Evolutionary conservation across 2,797 vertebrate genomes (phyloP).

Genomic region (Malacoctenus gilli): DNA sequence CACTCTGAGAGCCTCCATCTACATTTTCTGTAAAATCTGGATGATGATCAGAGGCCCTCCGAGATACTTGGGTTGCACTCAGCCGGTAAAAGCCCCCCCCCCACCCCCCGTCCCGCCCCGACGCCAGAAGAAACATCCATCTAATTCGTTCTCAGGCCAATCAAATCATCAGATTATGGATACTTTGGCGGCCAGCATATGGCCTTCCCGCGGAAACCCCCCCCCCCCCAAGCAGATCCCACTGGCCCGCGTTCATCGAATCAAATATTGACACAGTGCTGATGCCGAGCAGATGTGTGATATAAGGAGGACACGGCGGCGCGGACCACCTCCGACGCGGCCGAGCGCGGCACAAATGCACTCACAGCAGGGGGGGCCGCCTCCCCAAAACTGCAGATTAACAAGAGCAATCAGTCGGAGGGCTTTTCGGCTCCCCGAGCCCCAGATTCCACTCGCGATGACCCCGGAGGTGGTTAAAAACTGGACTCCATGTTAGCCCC

Average conservation of each 20-base stretch:
- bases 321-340: constrained; percentile 61
- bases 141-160: constrained; percentile 46
- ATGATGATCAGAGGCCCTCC: constrained; percentile 18
- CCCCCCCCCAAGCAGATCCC: constrained; percentile 26
- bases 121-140: constrained; percentile 52
- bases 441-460: constrained; percentile 46
- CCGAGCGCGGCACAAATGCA: constrained; percentile 38
- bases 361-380: constrained; percentile 59
- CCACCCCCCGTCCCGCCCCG: constrained; percentile 18
- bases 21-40: no score
- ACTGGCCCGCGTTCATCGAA: constrained; percentile 17
- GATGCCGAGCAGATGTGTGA: constrained; percentile 73
- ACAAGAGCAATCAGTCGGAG: constrained; percentile 60
- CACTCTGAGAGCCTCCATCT: constrained; percentile 5
- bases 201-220: constrained; percentile 41
- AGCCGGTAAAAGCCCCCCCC: constrained; percentile 27
- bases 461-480: constrained; percentile 48
- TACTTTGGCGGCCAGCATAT: constrained; percentile 51
- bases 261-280: constrained; percentile 56
- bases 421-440: constrained; percentile 35
- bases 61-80: constrained; percentile 13
- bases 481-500: constrained; percentile 34
- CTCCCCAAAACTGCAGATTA: constrained; percentile 65
- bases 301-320: constrained; percentile 51
- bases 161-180: constrained; percentile 55